Evolutionary conservation across 2,797 vertebrate species (phyloP), one percentile per base, ranked within the genome.

Genomic region (Pseudochirops cupreus): DNA sequence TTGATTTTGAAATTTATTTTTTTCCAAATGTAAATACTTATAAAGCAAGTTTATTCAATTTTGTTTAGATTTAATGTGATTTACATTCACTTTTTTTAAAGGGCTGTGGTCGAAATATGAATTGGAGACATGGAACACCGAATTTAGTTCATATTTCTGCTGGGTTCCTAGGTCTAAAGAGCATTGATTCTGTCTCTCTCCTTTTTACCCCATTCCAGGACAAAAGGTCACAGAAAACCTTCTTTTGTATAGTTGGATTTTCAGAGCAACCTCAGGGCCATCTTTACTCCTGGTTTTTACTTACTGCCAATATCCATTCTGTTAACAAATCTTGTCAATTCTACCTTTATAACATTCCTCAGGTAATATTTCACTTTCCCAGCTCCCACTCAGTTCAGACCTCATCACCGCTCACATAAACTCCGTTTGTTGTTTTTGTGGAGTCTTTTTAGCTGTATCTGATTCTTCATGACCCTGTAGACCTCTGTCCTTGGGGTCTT

Each of bases 141-240:
- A 28, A 3, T 58, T 11, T 46, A 58, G 56, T 58, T 26, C 67
- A 89, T 12, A 67, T 82, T 26, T 93, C 62, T 96, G n/a, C 26
- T 26, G 12, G 62, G n/a, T 56, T 90, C 93, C 96, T 62, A 56
- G n/a, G 67, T 94, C 39, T 11, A 90, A 46, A 54, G 59, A 53
- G 11, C 58, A 18, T 91, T 95, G 94, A 91, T 92, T 94, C 82
- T 94, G 1, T 29, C 33, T 93, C 90, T 95, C 29, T 28, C 91
- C 33, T 92, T 95, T 74, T 97, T 93, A 91, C 82, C 53, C 33
- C 89, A 93, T 57, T 39, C 91, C 93, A 26, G 91, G 57, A 93
- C 53, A 54, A n/a, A 46, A 90, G 18, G 91, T 90, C 92, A 31
- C 59, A 95, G 93, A 95, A 95, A 91, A 95, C 95, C 91, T 7